Percentiles rank a stretch among this genome's conserved stretches.
Evolutionary conservation across 2,113 vertebrate species (phyloP).

Genomic region (Bos indicus): DNA sequence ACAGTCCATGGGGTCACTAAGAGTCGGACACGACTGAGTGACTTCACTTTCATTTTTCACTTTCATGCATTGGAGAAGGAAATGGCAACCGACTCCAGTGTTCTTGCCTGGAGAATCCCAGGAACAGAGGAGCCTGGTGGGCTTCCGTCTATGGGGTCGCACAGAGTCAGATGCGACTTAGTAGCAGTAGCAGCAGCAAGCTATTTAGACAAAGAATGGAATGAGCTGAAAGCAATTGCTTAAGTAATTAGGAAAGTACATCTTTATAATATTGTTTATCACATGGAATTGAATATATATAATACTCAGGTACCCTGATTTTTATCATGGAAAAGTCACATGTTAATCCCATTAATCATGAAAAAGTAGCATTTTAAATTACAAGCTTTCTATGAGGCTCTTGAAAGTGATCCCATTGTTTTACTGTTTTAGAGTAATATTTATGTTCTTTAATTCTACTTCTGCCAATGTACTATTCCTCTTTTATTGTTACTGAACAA

Average conservation of each 20-base stretch:
- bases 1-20: no score
- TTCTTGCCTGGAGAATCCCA: no score
- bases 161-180: no score
- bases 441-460: not conserved
- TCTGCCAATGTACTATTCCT: not conserved
- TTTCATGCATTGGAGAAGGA: no score
- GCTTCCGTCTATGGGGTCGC: no score
- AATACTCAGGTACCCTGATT: not conserved
- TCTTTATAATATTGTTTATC: not conserved
- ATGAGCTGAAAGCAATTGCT: not conserved
- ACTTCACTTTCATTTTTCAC: no score
- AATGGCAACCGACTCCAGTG: no score
- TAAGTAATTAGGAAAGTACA: not conserved
- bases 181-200: no score
- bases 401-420: constrained; percentile 4
- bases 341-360: not conserved
- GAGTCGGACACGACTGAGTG: no score
- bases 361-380: not conserved
- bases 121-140: no score
- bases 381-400: not conserved
- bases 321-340: not conserved
- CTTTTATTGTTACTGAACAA: constrained; percentile 39
- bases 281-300: not conserved
- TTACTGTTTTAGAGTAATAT: constrained; percentile 4
- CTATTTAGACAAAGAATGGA: not conserved